Evolutionary conservation across 2,888 invertebrate genomes (phyloP), one percentile per base, ranked within the genome.

Genomic region (Eledona agricola): DNA sequence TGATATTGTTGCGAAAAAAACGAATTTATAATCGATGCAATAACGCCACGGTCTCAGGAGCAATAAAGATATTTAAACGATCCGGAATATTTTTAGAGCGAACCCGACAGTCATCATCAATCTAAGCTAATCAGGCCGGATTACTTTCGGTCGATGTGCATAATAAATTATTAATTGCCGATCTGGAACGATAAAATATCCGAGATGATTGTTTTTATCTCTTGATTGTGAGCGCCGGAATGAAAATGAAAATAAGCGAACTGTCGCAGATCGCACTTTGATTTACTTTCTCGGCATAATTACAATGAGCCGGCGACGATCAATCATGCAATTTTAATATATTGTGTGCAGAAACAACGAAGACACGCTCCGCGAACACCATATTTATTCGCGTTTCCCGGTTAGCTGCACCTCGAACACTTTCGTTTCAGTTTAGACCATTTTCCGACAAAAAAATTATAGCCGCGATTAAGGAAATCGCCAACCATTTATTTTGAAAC

Each of bases 201-300:
- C 11, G 11, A 3, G 20, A 10, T 35, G 34, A 35, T 35, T 17
- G 31, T 17, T 31, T 32, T 17, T 38, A 23, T 38, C 7, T 7
- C 11, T 19, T 25, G 37, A 38, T 38, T 25, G 22, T 20, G n/a
- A 13, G 9, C 4, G 20, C 15, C 22, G 16, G 19, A 40, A 40
- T 10, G 38, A 40, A 40, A 40, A 40, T 17, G 40, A 40, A 40
- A 40, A 38, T 25, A 19, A 28, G 26, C 16, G 16, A 11, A 40
- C 19, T 40, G 40, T 40, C 40, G 12, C 26, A 40, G 20, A 20
- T 28, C 19, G 28, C 19, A 38, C 19, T 26, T 23, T 37, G 19
- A 40, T 40, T 40, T 40, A 40, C 40, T 40, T 40, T 40, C 40
- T 40, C 15, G 7, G 19, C 12, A n/a, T 40, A 40, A 40, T 40